These are phyloP conservation scores for Cinara cedri DNA, from an alignment of 2,888 invertebrate genomes.

Conservation along the genomic window DNA sequence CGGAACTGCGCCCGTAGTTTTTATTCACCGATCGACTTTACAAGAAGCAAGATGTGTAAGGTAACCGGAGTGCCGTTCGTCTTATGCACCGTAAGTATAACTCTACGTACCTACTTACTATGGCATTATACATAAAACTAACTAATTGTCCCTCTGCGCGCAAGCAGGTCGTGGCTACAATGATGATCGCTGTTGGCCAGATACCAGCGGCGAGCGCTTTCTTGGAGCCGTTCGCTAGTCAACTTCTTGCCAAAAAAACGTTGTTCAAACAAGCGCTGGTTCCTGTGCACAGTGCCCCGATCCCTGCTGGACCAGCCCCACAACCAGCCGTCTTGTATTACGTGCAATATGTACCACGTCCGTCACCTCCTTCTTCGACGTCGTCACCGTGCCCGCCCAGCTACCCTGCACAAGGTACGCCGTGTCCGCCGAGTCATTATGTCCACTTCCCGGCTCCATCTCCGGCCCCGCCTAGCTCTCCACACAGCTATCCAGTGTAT, in stretches of 20 bases:
- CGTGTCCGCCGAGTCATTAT: not conserved
- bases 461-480: not conserved
- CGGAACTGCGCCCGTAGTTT: not conserved
- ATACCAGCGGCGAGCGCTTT: not conserved
- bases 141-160: too few relatives aligned
- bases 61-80: not conserved
- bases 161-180: not conserved
- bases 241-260: conserved; percentile 24
- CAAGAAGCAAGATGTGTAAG: conserved; percentile 14
- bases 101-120: too few relatives aligned
- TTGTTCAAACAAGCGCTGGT: conserved; percentile 7
- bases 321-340: too few relatives aligned
- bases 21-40: not conserved
- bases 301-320: not conserved
- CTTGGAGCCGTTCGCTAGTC: conserved; percentile 28
- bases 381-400: not conserved
- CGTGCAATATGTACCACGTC: not conserved
- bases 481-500: not conserved
- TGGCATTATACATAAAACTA: too few relatives aligned
- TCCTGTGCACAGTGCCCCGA: not conserved
- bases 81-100: conserved; percentile 2
- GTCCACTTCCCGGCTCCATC: conserved; percentile 6
- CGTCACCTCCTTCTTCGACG: not conserved
- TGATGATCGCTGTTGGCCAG: not conserved
- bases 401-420: not conserved